Evolutionary conservation across 2,797 vertebrate species (phyloP).

Genomic region (Sciurus carolinensis): DNA sequence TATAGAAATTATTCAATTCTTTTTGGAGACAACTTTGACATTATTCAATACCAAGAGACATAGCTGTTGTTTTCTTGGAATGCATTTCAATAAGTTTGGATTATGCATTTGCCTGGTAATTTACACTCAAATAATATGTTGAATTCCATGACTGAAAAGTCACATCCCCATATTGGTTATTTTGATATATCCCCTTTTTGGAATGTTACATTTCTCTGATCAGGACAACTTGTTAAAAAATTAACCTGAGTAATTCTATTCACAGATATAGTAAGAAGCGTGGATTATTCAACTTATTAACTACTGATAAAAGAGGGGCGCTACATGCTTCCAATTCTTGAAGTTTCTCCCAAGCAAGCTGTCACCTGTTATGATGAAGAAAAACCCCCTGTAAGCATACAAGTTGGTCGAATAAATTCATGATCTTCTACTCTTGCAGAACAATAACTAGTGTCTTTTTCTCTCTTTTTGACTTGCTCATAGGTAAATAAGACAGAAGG

Average conservation of each 20-base stretch:
- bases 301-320: background rate
- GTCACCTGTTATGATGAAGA: background rate
- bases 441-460: background rate
- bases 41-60: background rate
- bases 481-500: background rate
- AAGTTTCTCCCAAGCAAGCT: background rate
- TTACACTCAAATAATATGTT: background rate
- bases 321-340: background rate
- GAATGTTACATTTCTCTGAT: constrained; percentile 30
- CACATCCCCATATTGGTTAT: background rate
- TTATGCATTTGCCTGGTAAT: background rate
- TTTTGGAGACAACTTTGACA: constrained; percentile 26
- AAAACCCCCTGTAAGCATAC: constrained; percentile 42
- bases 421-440: background rate
- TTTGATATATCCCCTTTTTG: background rate
- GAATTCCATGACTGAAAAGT: background rate
- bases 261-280: background rate
- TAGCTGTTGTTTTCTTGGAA: background rate
- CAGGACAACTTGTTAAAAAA: background rate
- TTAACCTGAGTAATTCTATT: background rate
- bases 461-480: background rate
- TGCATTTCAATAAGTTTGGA: background rate
- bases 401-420: constrained; percentile 37
- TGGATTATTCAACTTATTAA: background rate
- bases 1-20: background rate